Conservation (phyloP, 2,113 vertebrate species). For the Solenodon paradoxus region DNA sequence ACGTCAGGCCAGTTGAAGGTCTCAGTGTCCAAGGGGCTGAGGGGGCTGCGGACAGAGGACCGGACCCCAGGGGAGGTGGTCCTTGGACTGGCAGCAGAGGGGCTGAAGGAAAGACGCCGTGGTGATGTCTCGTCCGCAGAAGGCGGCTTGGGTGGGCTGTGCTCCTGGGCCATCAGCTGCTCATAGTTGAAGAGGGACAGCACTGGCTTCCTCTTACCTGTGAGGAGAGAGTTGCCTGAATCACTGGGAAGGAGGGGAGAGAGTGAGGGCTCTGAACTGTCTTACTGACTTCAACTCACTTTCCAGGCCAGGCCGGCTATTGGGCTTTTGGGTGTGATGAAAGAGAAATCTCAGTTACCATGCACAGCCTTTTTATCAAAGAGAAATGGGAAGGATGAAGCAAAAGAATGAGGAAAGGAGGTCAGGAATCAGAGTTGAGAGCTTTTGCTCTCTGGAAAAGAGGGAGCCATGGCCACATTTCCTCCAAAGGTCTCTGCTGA, state of each 20-base stretch:
- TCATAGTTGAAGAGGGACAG: conserved; percentile 75
- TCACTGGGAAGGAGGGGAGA: neutral
- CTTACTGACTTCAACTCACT: neutral
- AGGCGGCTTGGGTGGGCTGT: conserved; percentile 23
- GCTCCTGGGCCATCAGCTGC: conserved; percentile 80
- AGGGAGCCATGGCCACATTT: neutral
- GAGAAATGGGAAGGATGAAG: neutral
- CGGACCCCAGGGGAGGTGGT: conserved; percentile 20
- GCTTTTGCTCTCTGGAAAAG: neutral
- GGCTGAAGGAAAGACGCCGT: conserved; percentile 65
- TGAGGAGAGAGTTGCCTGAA: neutral
- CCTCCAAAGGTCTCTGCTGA: neutral
- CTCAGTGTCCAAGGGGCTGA: conserved; percentile 83
- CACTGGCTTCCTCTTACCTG: conserved; percentile 83
- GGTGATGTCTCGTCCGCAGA: conserved; percentile 44
- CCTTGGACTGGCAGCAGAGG: conserved; percentile 65
- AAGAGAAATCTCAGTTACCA: neutral
- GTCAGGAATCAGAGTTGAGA: neutral
- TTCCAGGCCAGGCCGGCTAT: neutral
- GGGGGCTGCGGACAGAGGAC: conserved; percentile 72
- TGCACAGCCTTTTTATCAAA: neutral
- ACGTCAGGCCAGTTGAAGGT: conserved; percentile 93
- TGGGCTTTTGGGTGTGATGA: neutral
- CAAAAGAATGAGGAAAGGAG: neutral
- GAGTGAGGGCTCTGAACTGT: neutral